Evolutionary conservation across 2,888 invertebrate species (phyloP).

Genomic region (Caradrina clavipalpis): DNA sequence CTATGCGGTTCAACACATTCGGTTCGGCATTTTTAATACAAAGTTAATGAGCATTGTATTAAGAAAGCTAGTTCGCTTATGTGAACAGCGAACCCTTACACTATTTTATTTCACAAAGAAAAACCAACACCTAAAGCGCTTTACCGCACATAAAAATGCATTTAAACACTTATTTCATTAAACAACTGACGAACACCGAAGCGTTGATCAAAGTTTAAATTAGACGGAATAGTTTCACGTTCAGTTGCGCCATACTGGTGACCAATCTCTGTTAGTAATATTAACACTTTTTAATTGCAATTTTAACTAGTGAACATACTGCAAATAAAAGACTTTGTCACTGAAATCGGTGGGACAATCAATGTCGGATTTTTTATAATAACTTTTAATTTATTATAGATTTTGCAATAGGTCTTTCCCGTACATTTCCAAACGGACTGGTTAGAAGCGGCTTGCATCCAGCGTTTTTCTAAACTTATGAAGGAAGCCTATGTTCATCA

Average conservation of each 20-base stretch:
- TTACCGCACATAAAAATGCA: conserved; percentile 44
- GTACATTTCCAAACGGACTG: no score
- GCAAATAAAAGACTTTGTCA: not conserved
- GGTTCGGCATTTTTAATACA: no score
- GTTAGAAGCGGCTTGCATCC: no score
- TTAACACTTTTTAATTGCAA: conserved; percentile 36
- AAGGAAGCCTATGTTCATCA: no score
- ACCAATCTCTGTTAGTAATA: conserved; percentile 52
- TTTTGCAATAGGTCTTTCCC: no score
- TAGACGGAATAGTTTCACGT: conserved; percentile 63
- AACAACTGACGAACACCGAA: conserved; percentile 49
- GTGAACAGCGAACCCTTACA: no score
- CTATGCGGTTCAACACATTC: no score
- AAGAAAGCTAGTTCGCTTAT: no score
- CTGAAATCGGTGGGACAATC: not conserved
- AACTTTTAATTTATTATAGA: no score
- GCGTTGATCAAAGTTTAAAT: conserved; percentile 64
- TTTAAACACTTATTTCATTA: conserved; percentile 54
- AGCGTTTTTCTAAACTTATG: no score
- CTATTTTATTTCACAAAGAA: not conserved
- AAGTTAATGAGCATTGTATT: no score
- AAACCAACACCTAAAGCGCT: conserved; percentile 3
- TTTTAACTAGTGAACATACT: not conserved
- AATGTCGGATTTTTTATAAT: no score
- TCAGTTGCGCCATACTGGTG: conserved; percentile 19